Percentiles rank a stretch among this genome's conserved stretches.
Evolutionary conservation across 2,888 invertebrate species (phyloP).

Genomic region (Drosophila kuntzei): DNA sequence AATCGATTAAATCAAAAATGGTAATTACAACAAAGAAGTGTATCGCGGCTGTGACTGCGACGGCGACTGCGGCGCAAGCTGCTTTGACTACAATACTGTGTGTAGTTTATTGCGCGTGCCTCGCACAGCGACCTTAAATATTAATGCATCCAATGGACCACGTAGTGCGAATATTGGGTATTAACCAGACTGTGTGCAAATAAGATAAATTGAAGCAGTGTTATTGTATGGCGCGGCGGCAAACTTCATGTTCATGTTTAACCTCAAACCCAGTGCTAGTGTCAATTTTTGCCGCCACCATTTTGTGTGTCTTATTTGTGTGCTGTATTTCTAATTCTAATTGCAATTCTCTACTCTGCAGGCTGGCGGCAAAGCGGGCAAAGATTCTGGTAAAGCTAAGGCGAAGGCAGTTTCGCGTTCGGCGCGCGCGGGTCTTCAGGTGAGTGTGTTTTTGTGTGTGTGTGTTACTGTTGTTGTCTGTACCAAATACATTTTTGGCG

Average conservation of each 20-base stretch:
- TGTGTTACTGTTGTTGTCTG: slow-evolving; percentile 64
- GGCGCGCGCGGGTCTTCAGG: slow-evolving; percentile 99
- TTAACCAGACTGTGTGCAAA: slow-evolving; percentile 15
- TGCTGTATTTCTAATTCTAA: slow-evolving; percentile 41
- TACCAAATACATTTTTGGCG: slow-evolving; percentile 80
- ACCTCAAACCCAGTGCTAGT: slow-evolving; percentile 59
- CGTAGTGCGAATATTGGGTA: slow-evolving; percentile 39
- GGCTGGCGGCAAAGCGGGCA: slow-evolving; percentile 99
- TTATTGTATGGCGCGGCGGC: slow-evolving; percentile 61
- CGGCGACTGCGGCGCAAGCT: slow-evolving; percentile 47
- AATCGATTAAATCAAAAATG: slow-evolving; percentile 75
- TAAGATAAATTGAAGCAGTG: slow-evolving; percentile 38
- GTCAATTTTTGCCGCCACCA: slow-evolving; percentile 70
- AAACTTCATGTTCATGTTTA: slow-evolving; percentile 48
- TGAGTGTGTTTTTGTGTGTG: slow-evolving; percentile 85
- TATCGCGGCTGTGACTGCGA: slow-evolving; percentile 21
- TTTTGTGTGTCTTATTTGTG: slow-evolving; percentile 60
- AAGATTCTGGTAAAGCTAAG: slow-evolving; percentile 99
- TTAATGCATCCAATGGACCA: slow-evolving; percentile 33
- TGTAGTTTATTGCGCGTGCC: slow-evolving; percentile 71
- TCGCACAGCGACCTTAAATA: slow-evolving; percentile 50
- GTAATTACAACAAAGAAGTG: slow-evolving; percentile 60
- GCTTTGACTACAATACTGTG: slow-evolving; percentile 33
- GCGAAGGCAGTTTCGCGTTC: slow-evolving; percentile 99
- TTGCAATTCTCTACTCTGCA: slow-evolving; percentile 80